These are phyloP conservation scores for Proctacanthus coquilletti DNA, from an alignment of 1,140 invertebrate genomes.

Conservation along the genomic window DNA sequence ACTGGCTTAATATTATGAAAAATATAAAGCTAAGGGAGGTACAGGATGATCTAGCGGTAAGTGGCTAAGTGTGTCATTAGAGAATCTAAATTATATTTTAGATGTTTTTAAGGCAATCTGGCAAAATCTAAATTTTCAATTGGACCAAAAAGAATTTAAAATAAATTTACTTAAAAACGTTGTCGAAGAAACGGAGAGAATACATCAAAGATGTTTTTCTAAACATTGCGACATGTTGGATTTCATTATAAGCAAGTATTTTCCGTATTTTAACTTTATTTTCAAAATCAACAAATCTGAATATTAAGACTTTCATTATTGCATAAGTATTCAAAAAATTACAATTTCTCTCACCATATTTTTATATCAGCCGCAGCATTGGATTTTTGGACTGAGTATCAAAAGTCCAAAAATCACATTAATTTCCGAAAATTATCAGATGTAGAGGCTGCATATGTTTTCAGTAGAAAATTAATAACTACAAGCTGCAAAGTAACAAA, in stretches of 20 bases:
- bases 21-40: not conserved
- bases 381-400: no score
- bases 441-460: no score
- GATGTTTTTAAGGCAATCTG: not conserved
- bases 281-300: not conserved
- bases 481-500: no score
- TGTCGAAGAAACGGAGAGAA: not conserved
- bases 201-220: not conserved
- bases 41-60: not conserved
- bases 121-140: not conserved
- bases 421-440: no score
- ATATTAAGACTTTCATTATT: not conserved
- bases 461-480: no score
- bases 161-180: not conserved
- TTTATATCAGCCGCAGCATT: no score
- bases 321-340: no score
- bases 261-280: no score
- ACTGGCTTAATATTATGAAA: not conserved
- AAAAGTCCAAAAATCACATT: no score
- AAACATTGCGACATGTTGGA: not conserved
- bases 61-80: not conserved
- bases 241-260: not conserved
- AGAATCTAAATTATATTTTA: not conserved
- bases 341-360: no score
- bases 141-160: not conserved